These are phyloP conservation scores for Diplosoma virens DNA, from an alignment of 23 tunicate genomes.

Conservation along the genomic window DNA sequence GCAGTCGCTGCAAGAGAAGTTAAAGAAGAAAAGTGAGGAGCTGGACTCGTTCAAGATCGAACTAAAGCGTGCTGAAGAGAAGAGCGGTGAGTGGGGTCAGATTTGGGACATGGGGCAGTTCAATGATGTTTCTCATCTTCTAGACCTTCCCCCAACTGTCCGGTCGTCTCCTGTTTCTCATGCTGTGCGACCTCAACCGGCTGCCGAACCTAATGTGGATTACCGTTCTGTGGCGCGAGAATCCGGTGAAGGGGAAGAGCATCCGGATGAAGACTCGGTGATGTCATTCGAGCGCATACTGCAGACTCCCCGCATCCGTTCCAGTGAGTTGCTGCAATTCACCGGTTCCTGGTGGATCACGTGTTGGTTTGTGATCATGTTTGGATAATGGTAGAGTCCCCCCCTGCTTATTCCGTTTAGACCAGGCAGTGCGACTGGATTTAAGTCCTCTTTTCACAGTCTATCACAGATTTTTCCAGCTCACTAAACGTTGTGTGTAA, in stretches of 20 bases:
- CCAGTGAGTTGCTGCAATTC: too few species aligned
- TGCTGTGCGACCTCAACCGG: conserved; percentile 28
- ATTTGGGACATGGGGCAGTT: too few species aligned
- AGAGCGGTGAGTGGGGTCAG: background rate
- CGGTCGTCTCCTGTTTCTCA: background rate
- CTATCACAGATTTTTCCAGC: too few species aligned
- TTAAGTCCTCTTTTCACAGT: too few species aligned
- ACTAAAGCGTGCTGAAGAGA: conserved; percentile 20
- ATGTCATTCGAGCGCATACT: conserved; percentile 77
- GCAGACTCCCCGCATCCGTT: conserved; percentile 49
- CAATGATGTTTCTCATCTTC: too few species aligned
- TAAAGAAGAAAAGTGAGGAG: conserved; percentile 40
- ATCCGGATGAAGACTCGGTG: conserved; percentile 61
- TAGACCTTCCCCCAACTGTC: conserved; percentile 49
- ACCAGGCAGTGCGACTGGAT: too few species aligned
- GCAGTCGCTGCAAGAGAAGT: conserved; percentile 19
- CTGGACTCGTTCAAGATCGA: conserved; percentile 25
- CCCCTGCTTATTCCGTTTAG: too few species aligned
- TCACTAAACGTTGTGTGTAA: too few species aligned
- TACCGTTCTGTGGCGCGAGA: conserved; percentile 79
- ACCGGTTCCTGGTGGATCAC: too few species aligned
- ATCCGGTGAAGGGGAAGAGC: conserved; percentile 92
- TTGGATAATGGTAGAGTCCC: too few species aligned
- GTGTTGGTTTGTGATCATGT: too few species aligned
- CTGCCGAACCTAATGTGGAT: conserved; percentile 29